Percentiles rank a stretch among this genome's conserved stretches.
Conservation (phyloP, 2,888 invertebrate genomes). For the Fragum sueziense region DNA sequence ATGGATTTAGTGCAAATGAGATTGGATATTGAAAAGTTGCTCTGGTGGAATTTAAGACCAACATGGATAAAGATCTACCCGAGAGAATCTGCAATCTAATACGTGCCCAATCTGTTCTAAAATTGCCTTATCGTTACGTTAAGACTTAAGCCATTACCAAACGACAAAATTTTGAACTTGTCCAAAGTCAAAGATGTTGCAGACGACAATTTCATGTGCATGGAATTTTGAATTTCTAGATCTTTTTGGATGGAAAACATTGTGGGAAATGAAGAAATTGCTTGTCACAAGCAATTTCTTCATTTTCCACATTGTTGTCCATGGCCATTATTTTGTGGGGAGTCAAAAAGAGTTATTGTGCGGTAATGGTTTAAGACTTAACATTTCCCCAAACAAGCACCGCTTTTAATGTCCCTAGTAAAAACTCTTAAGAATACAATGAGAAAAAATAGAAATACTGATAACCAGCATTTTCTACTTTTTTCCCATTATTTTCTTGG, state of each 20-base stretch:
- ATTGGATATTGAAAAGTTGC: neutral
- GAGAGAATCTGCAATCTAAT: neutral
- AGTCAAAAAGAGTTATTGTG: too few species aligned
- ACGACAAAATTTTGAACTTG: too few species aligned
- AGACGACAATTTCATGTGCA: too few species aligned
- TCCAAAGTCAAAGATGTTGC: too few species aligned
- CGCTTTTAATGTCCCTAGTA: neutral
- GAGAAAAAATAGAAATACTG: neutral
- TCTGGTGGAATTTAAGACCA: neutral
- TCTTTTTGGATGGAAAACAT: too few species aligned
- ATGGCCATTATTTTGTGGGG: too few species aligned
- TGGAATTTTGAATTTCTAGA: too few species aligned
- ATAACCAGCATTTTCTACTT: neutral
- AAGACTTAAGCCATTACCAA: too few species aligned
- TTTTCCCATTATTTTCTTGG: neutral
- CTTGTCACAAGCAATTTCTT: neutral
- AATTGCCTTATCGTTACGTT: neutral
- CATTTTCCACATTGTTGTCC: too few species aligned
- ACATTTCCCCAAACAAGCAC: too few species aligned
- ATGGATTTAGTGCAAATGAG: neutral
- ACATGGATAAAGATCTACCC: neutral
- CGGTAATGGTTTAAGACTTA: too few species aligned
- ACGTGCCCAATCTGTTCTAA: neutral
- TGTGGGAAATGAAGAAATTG: neutral
- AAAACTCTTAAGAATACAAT: neutral